These are phyloP conservation scores for Leptinotarsa defecta DNA, from an alignment of 1,140 invertebrate species.

Conservation along the genomic window DNA sequence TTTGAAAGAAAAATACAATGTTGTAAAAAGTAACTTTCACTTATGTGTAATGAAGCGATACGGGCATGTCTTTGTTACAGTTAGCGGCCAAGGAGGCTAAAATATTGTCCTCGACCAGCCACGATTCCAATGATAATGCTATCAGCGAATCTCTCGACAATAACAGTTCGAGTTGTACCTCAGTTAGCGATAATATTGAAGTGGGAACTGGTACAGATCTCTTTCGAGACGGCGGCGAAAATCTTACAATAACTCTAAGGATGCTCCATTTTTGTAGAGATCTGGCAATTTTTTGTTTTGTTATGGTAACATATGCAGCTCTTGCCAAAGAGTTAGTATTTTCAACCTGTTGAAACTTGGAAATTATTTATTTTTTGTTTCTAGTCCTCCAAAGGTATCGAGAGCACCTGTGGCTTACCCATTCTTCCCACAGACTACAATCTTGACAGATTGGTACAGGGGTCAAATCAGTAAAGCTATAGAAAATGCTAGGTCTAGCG, in stretches of 20 bases:
- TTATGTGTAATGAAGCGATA: conserved; percentile 33
- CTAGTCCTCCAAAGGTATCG: conserved; percentile 69
- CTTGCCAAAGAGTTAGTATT: conserved; percentile 66
- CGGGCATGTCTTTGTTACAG: conserved; percentile 37
- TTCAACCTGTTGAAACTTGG: conserved; percentile 14
- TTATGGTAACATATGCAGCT: conserved; percentile 62
- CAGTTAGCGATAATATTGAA: conserved; percentile 29
- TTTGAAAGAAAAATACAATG: not conserved
- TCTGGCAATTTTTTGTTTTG: conserved; percentile 57
- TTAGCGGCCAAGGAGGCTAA: conserved; percentile 31
- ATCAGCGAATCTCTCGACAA: conserved; percentile 1
- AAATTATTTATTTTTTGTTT: conserved; percentile 27
- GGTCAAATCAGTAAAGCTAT: conserved; percentile 70
- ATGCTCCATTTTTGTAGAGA: conserved; percentile 53
- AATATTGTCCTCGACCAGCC: conserved; percentile 20
- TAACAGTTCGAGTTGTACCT: conserved; percentile 24
- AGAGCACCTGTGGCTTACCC: conserved; percentile 68
- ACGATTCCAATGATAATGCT: conserved; percentile 38
- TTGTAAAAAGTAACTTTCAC: conserved; percentile 7
- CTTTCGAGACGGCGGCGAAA: conserved; percentile 20
- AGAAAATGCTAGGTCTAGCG: conserved; percentile 62
- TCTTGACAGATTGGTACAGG: conserved; percentile 74
- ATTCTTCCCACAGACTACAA: conserved; percentile 69
- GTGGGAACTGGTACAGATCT: conserved; percentile 3
- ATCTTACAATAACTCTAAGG: conserved; percentile 38